phyloP scores from a whole-genome alignment of 1,140 invertebrate genomes.

The Calephelis virginiensis region DNA sequence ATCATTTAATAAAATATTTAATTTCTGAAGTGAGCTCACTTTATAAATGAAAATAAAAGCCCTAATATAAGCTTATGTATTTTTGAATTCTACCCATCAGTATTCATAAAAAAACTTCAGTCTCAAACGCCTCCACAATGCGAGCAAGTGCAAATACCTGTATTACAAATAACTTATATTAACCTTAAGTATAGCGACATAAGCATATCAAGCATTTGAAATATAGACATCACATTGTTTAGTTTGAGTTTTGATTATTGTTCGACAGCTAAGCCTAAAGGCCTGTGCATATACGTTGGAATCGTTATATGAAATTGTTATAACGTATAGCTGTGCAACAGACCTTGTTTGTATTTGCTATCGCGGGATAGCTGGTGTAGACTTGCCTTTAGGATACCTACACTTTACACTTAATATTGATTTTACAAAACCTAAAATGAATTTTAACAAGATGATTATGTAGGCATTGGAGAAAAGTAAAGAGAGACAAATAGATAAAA shows the following conservation, averaged over 20 bases:
- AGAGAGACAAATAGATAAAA: too few species aligned
- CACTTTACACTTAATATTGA: not conserved
- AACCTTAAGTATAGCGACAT: constrained; percentile 56
- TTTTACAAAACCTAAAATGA: too few species aligned
- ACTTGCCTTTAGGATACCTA: constrained; percentile 5
- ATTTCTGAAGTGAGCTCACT: too few species aligned
- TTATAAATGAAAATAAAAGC: too few species aligned
- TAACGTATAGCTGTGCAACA: not conserved
- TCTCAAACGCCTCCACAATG: constrained; percentile 4
- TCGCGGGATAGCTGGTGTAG: not conserved
- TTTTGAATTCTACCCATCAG: too few species aligned
- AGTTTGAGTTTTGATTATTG: constrained; percentile 46
- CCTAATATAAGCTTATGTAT: too few species aligned
- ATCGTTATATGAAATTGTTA: constrained; percentile 4
- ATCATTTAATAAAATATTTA: too few species aligned
- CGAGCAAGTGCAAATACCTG: constrained; percentile 37
- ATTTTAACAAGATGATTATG: too few species aligned
- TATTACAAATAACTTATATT: constrained; percentile 55
- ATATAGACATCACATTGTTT: constrained; percentile 45
- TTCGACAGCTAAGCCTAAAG: constrained; percentile 36
- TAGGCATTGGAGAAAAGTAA: too few species aligned
- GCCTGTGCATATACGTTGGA: not conserved
- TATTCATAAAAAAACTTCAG: not conserved
- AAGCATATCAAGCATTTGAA: constrained; percentile 63
- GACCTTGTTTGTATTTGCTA: not conserved